Evolutionary conservation across 2,888 invertebrate genomes (phyloP).

Genomic region (Troides oblongomaculatus): DNA sequence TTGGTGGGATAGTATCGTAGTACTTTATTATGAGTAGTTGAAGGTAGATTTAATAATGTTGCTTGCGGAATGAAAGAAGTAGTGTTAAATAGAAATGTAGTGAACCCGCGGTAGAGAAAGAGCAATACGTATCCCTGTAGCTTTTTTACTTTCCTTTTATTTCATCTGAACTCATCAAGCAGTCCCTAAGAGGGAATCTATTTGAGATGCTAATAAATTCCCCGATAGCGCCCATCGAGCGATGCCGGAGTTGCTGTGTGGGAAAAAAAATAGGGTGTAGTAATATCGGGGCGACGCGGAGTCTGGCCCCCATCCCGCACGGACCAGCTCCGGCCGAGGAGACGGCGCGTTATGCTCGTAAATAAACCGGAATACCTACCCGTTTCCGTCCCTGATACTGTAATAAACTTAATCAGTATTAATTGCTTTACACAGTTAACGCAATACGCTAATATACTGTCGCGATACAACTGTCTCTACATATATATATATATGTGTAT

Average conservation of each 20-base stretch:
- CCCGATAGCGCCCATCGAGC: conserved; percentile 24
- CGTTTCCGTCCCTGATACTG: background rate
- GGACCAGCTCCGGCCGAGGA: conserved; percentile 6
- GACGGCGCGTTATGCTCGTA: conserved; percentile 1
- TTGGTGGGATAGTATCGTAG: no score
- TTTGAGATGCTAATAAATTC: conserved; percentile 27
- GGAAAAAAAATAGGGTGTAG: conserved; percentile 19
- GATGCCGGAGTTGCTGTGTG: conserved; percentile 23
- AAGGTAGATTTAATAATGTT: no score
- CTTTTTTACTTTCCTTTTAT: conserved; percentile 22
- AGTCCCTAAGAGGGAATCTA: conserved; percentile 23
- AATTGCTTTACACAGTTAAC: background rate
- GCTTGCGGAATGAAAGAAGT: no score
- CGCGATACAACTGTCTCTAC: no score
- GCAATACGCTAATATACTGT: no score
- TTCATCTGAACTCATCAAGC: conserved; percentile 23
- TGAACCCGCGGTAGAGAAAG: background rate
- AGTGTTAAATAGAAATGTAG: background rate
- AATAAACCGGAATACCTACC: conserved; percentile 9
- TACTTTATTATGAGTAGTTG: no score
- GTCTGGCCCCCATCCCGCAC: conserved; percentile 23
- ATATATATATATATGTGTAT: no score
- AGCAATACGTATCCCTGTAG: background rate
- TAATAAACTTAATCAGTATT: background rate
- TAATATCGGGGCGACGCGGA: conserved; percentile 17